These are phyloP conservation scores for Hypolimnas misippus DNA, from an alignment of 2,888 invertebrate genomes.

Conservation along the genomic window DNA sequence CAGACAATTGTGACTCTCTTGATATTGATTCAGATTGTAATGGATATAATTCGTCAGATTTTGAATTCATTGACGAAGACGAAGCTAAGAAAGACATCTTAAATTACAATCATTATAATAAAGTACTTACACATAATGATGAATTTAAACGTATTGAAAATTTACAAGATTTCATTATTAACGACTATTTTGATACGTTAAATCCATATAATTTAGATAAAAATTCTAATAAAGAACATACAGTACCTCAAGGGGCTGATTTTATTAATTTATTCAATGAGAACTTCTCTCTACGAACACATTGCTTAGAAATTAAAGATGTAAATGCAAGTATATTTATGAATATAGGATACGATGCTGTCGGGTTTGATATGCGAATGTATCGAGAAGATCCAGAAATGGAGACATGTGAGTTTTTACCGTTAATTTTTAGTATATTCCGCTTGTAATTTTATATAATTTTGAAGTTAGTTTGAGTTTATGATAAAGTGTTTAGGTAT, in stretches of 20 bases:
- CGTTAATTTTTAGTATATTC: neutral
- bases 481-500: too few species aligned
- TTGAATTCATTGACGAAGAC: constrained; percentile 68
- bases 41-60: constrained; percentile 69
- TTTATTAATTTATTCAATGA: constrained; percentile 59
- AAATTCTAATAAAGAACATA: constrained; percentile 46
- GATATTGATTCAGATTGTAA: constrained; percentile 26
- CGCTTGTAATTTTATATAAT: too few species aligned
- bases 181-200: constrained; percentile 17
- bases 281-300: constrained; percentile 30
- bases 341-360: constrained; percentile 50
- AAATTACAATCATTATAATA: constrained; percentile 37
- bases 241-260: constrained; percentile 55
- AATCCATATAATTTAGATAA: neutral
- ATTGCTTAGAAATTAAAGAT: constrained; percentile 57
- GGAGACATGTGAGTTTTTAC: constrained; percentile 3
- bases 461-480: too few species aligned
- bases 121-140: too few species aligned
- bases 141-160: constrained; percentile 10
- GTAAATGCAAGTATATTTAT: constrained; percentile 46
- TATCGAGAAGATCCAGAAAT: constrained; percentile 11
- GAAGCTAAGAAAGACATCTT: constrained; percentile 57
- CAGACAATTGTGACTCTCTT: too few species aligned
- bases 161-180: constrained; percentile 14
- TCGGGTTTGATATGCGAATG: constrained; percentile 54